Evolutionary conservation across 1,140 invertebrate species (phyloP).

Genomic region (Camponotus pennsylvanicus): DNA sequence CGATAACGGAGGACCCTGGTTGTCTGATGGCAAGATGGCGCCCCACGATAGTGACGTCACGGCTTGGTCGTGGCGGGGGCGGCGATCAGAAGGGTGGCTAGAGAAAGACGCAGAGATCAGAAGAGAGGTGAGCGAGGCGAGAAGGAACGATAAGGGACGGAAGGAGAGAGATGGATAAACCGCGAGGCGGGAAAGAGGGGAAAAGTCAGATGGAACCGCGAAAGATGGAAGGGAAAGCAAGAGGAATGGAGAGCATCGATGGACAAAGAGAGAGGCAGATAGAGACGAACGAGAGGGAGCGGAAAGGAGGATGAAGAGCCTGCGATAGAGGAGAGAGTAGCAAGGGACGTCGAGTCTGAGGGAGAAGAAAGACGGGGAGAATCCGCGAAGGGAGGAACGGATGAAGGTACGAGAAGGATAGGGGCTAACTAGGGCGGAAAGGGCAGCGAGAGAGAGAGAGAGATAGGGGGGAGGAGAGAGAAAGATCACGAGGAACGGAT

Average conservation of each 20-base stretch:
- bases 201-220: conserved; percentile 48
- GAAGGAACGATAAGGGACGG: conserved; percentile 43
- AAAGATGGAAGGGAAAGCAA: conserved; percentile 35
- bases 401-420: conserved; percentile 53
- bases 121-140: conserved; percentile 35
- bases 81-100: conserved; percentile 54
- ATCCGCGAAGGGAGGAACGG: conserved; percentile 49
- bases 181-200: conserved; percentile 39
- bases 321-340: conserved; percentile 69
- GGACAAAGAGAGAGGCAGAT: conserved; percentile 35
- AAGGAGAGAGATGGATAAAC: conserved; percentile 47
- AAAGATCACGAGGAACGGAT: neutral
- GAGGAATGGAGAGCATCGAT: conserved; percentile 62
- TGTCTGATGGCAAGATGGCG: conserved; percentile 87
- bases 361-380: conserved; percentile 46
- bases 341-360: conserved; percentile 35
- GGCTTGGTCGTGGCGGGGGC: conserved; percentile 73
- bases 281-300: conserved; percentile 15
- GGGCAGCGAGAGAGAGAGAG: conserved; percentile 23
- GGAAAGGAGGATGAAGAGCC: conserved; percentile 58
- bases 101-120: conserved; percentile 57
- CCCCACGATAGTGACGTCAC: conserved; percentile 85
- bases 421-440: conserved; percentile 45
- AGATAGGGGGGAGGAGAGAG: neutral
- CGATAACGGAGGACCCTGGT: conserved; percentile 84